These are phyloP conservation scores for Brachionus rubens DNA, from an alignment of 1,140 invertebrate genomes.

Conservation along the genomic window DNA sequence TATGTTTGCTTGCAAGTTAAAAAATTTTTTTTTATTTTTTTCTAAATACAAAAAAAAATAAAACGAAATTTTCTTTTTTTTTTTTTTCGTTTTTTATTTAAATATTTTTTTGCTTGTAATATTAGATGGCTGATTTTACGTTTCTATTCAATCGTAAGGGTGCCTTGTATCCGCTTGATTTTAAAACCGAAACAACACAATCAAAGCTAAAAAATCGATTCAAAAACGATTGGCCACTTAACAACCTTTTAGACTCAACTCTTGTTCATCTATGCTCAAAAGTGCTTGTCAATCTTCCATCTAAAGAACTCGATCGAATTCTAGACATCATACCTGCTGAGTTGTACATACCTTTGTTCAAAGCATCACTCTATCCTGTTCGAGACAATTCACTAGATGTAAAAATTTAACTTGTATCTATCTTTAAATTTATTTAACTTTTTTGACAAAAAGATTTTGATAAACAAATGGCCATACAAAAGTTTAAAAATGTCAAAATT, in stretches of 20 bases:
- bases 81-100: not conserved
- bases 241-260: conserved; percentile 4
- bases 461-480: conserved; percentile 35
- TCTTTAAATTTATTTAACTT: not conserved
- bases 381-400: conserved; percentile 32
- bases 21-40: no score
- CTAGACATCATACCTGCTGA: conserved; percentile 28
- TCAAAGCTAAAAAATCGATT: not conserved
- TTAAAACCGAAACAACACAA: conserved; percentile 23
- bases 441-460: conserved; percentile 18
- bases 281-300: conserved; percentile 13
- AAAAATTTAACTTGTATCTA: no score
- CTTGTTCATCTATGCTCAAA: conserved; percentile 8
- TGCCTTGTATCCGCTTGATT: conserved; percentile 32
- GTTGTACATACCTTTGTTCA: conserved; percentile 12
- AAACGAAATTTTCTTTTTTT: no score
- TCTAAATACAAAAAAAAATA: no score
- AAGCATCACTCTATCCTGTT: conserved; percentile 33
- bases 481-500: conserved; percentile 6
- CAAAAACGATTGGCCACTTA: conserved; percentile 36
- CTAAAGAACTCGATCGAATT: conserved; percentile 7
- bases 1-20: no score
- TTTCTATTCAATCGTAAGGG: conserved; percentile 46
- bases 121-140: conserved; percentile 40
- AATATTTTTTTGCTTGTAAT: not conserved